Evolutionary conservation across 1,140 invertebrate species (phyloP).

Genomic region (Pantala flavescens): DNA sequence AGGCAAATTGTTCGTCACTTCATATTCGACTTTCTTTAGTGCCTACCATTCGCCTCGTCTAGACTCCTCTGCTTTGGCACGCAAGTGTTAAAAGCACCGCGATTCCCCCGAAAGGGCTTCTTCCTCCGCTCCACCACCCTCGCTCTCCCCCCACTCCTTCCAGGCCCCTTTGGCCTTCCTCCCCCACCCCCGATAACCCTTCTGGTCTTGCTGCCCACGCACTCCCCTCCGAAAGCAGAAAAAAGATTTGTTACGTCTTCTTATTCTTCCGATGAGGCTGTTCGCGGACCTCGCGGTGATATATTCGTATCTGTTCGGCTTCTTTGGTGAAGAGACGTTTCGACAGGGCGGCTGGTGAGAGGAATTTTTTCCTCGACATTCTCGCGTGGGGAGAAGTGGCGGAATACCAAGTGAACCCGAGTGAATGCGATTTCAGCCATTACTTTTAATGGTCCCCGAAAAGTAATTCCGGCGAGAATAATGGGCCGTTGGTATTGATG

Average conservation of each 20-base stretch:
- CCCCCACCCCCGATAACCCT: too few relatives aligned
- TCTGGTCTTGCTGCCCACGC: too few relatives aligned
- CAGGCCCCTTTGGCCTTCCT: too few relatives aligned
- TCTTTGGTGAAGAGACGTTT: too few relatives aligned
- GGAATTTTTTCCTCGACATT: too few relatives aligned
- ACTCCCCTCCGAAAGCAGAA: too few relatives aligned
- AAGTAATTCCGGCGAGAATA: constrained; percentile 1
- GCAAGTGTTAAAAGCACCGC: not conserved
- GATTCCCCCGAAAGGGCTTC: not conserved
- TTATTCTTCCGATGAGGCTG: too few relatives aligned
- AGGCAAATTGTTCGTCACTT: not conserved
- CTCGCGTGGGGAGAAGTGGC: not conserved
- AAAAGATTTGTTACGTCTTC: too few relatives aligned
- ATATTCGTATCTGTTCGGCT: too few relatives aligned
- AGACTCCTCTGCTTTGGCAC: not conserved
- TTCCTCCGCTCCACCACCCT: not conserved
- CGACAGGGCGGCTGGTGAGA: too few relatives aligned
- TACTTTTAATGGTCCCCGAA: not conserved
- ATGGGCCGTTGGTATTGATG: constrained; percentile 3
- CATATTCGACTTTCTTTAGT: not conserved
- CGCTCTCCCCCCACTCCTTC: not conserved
- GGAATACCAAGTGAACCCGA: not conserved
- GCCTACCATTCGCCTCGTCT: not conserved
- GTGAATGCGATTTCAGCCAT: not conserved
- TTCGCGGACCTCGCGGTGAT: too few relatives aligned